These are phyloP conservation scores for Drosophila prolongata DNA, from an alignment of 2,888 invertebrate genomes.

Conservation along the genomic window DNA sequence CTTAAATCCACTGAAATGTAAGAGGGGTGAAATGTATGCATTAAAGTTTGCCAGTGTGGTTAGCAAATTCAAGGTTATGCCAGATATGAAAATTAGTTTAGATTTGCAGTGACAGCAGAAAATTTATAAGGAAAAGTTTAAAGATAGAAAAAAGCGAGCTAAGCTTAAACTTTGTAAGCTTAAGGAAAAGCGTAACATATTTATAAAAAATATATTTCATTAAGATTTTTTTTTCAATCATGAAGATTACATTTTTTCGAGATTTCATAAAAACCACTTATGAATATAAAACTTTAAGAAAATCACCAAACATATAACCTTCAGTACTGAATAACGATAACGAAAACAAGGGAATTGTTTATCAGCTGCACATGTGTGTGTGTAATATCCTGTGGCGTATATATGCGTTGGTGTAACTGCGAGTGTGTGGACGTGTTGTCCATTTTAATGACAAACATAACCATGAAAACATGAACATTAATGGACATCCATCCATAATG, in stretches of 20 bases:
- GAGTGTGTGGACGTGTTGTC: conserved; percentile 35
- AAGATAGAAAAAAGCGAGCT: no score
- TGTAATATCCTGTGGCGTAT: conserved; percentile 30
- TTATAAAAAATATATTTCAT: no score
- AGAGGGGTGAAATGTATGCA: neutral
- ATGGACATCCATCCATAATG: conserved; percentile 60
- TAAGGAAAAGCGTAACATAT: neutral
- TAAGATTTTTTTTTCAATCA: no score
- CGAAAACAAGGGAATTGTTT: conserved; percentile 26
- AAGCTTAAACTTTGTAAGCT: no score
- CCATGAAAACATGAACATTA: conserved; percentile 67
- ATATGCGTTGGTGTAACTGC: conserved; percentile 20
- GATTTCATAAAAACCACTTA: no score
- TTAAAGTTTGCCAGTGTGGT: conserved; percentile 47
- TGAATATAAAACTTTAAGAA: conserved; percentile 7
- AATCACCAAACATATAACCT: no score
- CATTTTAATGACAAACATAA: conserved; percentile 63
- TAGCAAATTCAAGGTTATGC: conserved; percentile 50
- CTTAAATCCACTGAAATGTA: conserved; percentile 1
- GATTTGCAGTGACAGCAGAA: conserved; percentile 22
- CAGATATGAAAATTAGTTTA: conserved; percentile 53
- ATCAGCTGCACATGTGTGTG: conserved; percentile 9
- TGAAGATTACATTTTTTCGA: no score
- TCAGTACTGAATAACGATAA: conserved; percentile 8
- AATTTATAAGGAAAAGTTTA: neutral